Percentiles rank a stretch among this genome's conserved stretches.
These are phyloP conservation scores for Erebia palarica DNA, from an alignment of 2,888 invertebrate species.

Conservation along the genomic window DNA sequence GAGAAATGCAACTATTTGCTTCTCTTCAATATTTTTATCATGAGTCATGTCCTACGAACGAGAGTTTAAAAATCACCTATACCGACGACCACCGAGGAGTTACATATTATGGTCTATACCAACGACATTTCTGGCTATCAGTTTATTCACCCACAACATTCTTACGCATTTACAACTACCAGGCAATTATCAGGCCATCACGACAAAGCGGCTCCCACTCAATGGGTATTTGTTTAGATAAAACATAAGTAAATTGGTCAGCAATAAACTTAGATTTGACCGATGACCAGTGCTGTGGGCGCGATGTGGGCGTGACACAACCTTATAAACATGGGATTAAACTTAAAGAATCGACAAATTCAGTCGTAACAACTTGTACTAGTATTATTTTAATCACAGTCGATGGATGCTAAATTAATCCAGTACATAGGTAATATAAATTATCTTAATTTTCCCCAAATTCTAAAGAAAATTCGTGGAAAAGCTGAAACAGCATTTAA, in stretches of 20 bases:
- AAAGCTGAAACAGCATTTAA: no score
- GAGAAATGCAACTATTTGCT: not conserved
- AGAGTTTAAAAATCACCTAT: not conserved
- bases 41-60: not conserved
- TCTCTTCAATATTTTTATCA: not conserved
- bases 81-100: no score
- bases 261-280: conserved; percentile 44
- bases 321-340: conserved; percentile 19
- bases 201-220: conserved; percentile 38
- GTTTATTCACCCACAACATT: conserved; percentile 23
- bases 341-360: no score
- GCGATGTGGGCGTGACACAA: conserved; percentile 46
- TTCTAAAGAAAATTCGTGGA: no score
- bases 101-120: not conserved
- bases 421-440: no score
- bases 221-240: conserved; percentile 40
- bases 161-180: conserved; percentile 21
- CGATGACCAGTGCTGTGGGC: conserved; percentile 45
- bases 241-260: conserved; percentile 44
- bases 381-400: no score
- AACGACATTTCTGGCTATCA: conserved; percentile 7
- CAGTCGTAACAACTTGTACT: no score
- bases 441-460: no score
- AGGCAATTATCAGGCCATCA: conserved; percentile 36
- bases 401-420: no score